Conservation (phyloP, 2,797 vertebrate species). For the Jordanella pulchra region DNA sequence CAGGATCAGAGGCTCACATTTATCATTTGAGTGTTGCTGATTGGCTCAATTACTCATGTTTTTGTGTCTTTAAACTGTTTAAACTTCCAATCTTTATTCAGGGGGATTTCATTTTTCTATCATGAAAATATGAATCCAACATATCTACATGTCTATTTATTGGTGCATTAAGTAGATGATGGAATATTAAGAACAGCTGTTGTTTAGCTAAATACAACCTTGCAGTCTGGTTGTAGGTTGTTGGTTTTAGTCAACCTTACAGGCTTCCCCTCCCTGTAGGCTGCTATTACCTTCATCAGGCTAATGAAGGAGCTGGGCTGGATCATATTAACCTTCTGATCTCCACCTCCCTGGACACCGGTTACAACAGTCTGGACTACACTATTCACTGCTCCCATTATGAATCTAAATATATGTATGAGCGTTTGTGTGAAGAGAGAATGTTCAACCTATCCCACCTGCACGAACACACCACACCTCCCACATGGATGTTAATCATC, state of each 20-base stretch:
- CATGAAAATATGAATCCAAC: not conserved
- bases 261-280: slow-evolving; percentile 47
- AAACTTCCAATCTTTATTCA: not conserved
- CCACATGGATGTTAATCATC: slow-evolving; percentile 78
- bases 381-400: slow-evolving; percentile 45
- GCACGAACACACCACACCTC: slow-evolving; percentile 56
- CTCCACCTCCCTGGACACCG: slow-evolving; percentile 68
- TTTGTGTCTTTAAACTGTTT: not conserved
- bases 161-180: not conserved
- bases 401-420: slow-evolving; percentile 18
- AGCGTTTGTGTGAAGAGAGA: slow-evolving; percentile 12
- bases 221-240: slow-evolving; percentile 31
- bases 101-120: not conserved
- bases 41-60: slow-evolving; percentile 9
- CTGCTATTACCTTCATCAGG: slow-evolving; percentile 71
- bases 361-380: slow-evolving; percentile 60
- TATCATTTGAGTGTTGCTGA: slow-evolving; percentile 19
- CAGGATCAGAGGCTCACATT: slow-evolving; percentile 17
- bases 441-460: slow-evolving; percentile 40
- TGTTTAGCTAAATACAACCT: not conserved
- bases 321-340: slow-evolving; percentile 78
- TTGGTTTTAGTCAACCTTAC: slow-evolving; percentile 51
- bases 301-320: slow-evolving; percentile 74
- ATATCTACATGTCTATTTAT: not conserved
- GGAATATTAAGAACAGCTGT: not conserved